Percentiles rank a stretch among this genome's conserved stretches.
Conservation (phyloP, 2,888 invertebrate genomes). For the Phasia obesa region DNA sequence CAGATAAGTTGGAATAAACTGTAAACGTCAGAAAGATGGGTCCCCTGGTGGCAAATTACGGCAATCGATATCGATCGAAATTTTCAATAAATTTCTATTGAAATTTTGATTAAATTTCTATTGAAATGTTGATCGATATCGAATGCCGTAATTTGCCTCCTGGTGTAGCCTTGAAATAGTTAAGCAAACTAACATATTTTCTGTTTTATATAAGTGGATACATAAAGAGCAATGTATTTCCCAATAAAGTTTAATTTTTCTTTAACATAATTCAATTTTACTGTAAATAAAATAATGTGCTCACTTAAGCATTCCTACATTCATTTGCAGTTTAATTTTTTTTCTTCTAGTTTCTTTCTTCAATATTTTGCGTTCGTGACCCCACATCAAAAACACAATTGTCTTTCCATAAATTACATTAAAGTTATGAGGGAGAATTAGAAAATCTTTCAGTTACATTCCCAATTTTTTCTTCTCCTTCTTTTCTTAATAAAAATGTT, state of each 20-base stretch:
- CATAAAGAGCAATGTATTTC: not conserved
- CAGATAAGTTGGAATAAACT: too few relatives aligned
- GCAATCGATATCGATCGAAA: too few relatives aligned
- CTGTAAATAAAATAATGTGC: not conserved
- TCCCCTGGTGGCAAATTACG: too few relatives aligned
- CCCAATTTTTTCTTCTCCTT: not conserved
- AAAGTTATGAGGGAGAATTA: constrained; percentile 62
- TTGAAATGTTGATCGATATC: too few relatives aligned
- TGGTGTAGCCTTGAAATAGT: too few relatives aligned
- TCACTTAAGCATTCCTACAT: not conserved
- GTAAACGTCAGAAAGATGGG: too few relatives aligned
- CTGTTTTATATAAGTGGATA: too few relatives aligned
- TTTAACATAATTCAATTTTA: not conserved
- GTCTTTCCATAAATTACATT: constrained; percentile 61
- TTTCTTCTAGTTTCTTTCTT: constrained; percentile 9
- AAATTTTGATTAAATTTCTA: too few relatives aligned
- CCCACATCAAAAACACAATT: constrained; percentile 60
- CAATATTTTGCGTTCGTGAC: constrained; percentile 58
- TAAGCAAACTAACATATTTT: too few relatives aligned
- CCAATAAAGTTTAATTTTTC: not conserved
- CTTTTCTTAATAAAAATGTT: constrained; percentile 15
- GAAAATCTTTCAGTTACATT: constrained; percentile 41
- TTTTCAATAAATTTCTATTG: too few relatives aligned
- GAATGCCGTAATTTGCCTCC: too few relatives aligned
- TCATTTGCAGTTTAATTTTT: constrained; percentile 20